These are phyloP conservation scores for Kryptolebias ocellatus DNA, from an alignment of 2,797 vertebrate genomes.

Conservation along the genomic window DNA sequence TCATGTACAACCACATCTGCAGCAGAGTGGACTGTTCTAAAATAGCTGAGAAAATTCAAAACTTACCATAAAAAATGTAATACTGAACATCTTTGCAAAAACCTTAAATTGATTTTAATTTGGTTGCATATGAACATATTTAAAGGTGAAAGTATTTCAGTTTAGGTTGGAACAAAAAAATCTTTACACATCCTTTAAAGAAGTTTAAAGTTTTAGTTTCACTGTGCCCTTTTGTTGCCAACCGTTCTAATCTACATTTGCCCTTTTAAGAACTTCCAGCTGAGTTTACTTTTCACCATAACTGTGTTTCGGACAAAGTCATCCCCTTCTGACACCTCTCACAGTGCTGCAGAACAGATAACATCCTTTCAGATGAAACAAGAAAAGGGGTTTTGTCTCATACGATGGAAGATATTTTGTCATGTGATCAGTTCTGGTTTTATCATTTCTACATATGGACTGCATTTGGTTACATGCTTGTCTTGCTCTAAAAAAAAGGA, in stretches of 20 bases:
- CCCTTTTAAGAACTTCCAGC: constrained; percentile 69
- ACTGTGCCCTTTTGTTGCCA: constrained; percentile 63
- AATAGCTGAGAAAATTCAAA: not conserved
- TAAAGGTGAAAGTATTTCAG: not conserved
- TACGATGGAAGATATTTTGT: constrained; percentile 85
- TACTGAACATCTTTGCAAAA: not conserved
- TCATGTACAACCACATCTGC: constrained; percentile 20
- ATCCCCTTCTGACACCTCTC: constrained; percentile 67
- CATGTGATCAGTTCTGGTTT: constrained; percentile 85
- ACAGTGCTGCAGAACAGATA: constrained; percentile 67
- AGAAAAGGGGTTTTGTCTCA: constrained; percentile 85
- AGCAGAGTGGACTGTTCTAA: not conserved
- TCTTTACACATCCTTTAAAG: constrained; percentile 25
- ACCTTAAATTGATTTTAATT: not conserved
- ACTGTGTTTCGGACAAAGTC: constrained; percentile 49
- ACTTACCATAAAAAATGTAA: not conserved
- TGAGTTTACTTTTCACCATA: constrained; percentile 42
- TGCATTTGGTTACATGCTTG: constrained; percentile 85
- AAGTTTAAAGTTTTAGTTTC: constrained; percentile 36
- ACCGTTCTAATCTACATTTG: constrained; percentile 76
- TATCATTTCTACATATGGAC: constrained; percentile 83
- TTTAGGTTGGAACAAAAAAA: constrained; percentile 8
- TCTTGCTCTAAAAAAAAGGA: constrained; percentile 77
- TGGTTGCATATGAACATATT: constrained; percentile 42
- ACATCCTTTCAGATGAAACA: constrained; percentile 70